Evolutionary conservation across 2,888 invertebrate species (phyloP).

Genomic region (Sarcophaga caerulescens): DNA sequence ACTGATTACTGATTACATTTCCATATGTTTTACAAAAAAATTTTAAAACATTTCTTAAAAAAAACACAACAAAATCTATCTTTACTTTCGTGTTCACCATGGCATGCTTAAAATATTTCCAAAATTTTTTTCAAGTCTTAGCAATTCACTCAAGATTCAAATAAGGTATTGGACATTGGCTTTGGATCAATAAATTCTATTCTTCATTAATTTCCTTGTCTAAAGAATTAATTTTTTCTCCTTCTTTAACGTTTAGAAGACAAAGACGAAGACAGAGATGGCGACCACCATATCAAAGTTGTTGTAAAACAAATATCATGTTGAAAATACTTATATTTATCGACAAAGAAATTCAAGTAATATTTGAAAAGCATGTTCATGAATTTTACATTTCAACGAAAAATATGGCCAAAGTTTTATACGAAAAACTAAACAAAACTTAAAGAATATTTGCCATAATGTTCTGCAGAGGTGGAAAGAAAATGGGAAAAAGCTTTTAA

Average conservation of each 20-base stretch:
- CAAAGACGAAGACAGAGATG: no score
- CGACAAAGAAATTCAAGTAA: constrained; percentile 15
- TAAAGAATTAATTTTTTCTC: no score
- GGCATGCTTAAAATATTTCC: no score
- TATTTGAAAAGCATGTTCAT: constrained; percentile 42
- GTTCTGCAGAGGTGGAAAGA: constrained; percentile 1
- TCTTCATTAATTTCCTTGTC: not conserved
- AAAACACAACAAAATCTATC: no score
- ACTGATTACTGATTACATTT: no score
- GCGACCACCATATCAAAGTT: not conserved
- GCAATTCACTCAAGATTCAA: not conserved
- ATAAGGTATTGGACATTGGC: not conserved
- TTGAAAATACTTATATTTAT: constrained; percentile 32
- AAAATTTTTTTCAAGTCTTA: no score
- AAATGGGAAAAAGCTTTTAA: not conserved
- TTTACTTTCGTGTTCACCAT: no score
- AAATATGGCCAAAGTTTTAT: constrained; percentile 18
- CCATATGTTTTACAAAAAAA: no score
- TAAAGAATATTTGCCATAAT: constrained; percentile 41
- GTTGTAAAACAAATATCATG: constrained; percentile 22
- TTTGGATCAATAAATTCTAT: not conserved
- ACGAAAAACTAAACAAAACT: not conserved
- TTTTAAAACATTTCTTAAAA: no score
- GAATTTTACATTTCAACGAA: constrained; percentile 50
- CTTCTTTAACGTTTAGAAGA: not conserved